These are phyloP conservation scores for Hippopotamus amphibius DNA, from an alignment of 2,113 vertebrate species.

Conservation along the genomic window DNA sequence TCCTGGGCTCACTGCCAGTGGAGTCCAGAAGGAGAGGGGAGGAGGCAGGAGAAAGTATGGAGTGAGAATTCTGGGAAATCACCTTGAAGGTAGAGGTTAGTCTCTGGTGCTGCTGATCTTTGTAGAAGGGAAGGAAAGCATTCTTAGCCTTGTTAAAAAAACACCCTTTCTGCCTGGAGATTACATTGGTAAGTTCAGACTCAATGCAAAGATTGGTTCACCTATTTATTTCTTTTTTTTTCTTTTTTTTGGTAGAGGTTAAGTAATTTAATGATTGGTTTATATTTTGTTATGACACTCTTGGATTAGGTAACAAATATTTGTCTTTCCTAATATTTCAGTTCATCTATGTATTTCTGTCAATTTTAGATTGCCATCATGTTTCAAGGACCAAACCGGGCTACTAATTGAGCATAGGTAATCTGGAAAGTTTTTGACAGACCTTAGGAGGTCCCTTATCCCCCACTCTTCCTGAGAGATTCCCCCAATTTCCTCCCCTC, in stretches of 20 bases:
- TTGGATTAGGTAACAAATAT: no score
- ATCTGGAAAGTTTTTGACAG: not conserved
- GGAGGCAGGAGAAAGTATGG: not conserved
- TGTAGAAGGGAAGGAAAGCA: not conserved
- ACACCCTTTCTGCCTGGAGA: not conserved
- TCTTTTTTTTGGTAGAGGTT: no score
- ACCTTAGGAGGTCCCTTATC: not conserved
- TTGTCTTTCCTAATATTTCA: no score
- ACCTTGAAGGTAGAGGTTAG: not conserved
- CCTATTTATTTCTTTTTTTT: not conserved
- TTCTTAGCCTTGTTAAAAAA: not conserved
- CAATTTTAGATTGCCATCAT: not conserved
- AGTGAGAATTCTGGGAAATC: not conserved
- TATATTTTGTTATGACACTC: no score
- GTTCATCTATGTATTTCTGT: slow-evolving; percentile 9
- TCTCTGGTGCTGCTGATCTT: not conserved
- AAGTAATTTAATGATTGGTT: no score
- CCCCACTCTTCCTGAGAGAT: not conserved
- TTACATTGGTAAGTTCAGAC: not conserved
- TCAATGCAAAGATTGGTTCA: not conserved
- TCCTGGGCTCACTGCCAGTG: not conserved
- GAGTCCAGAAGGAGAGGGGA: not conserved
- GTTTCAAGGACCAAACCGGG: not conserved
- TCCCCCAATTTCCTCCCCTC: not conserved
- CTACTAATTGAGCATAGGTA: not conserved